Evolutionary conservation across 2,888 invertebrate species (phyloP).

Genomic region (Meandrusa payeni): DNA sequence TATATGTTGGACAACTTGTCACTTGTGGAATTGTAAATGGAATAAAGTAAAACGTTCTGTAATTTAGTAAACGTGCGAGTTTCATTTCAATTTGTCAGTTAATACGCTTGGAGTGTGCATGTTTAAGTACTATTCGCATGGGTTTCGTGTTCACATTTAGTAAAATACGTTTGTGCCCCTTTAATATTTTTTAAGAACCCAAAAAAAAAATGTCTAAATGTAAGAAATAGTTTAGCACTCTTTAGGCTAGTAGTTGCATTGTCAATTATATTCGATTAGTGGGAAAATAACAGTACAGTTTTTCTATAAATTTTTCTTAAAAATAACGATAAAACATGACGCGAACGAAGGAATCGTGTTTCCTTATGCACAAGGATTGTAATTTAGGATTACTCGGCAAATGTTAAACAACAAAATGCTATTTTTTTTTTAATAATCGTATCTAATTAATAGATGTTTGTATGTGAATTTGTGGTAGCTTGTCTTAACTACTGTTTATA

Average conservation of each 20-base stretch:
- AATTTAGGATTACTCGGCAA: constrained; percentile 41
- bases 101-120: constrained; percentile 64
- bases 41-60: constrained; percentile 68
- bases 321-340: constrained; percentile 43
- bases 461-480: constrained; percentile 48
- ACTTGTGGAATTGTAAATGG: constrained; percentile 76
- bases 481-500: constrained; percentile 55
- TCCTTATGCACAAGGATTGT: constrained; percentile 42
- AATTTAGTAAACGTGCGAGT: constrained; percentile 60
- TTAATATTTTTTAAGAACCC: constrained; percentile 51
- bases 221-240: constrained; percentile 74
- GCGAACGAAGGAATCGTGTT: constrained; percentile 35
- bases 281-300: constrained; percentile 62
- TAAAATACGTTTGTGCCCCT: too few relatives aligned
- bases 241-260: constrained; percentile 77
- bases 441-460: constrained; percentile 57
- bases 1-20: constrained; percentile 56
- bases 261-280: constrained; percentile 80
- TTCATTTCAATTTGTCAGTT: constrained; percentile 57
- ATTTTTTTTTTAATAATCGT: constrained; percentile 46
- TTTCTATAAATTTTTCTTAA: constrained; percentile 68
- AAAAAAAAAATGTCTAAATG: constrained; percentile 54
- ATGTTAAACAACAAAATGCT: constrained; percentile 43
- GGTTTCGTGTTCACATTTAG: constrained; percentile 40
- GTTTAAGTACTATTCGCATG: constrained; percentile 53